Conservation (phyloP, 2,888 invertebrate species). For the Acanthosepion pharaonis region DNA sequence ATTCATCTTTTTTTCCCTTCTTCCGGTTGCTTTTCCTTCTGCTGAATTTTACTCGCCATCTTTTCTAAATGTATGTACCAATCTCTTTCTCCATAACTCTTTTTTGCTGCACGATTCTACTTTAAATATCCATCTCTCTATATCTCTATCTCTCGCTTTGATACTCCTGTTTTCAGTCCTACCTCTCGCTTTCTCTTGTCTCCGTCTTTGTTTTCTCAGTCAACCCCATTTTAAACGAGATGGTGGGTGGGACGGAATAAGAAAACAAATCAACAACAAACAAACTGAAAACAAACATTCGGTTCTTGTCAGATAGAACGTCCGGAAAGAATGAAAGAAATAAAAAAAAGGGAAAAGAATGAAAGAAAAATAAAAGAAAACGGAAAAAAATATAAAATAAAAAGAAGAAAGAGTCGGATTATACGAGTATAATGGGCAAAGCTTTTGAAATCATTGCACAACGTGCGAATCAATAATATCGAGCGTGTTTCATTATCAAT, state of each 20-base stretch:
- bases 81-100: too few relatives aligned
- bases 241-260: not conserved
- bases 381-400: not conserved
- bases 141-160: too few relatives aligned
- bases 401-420: conserved; percentile 47
- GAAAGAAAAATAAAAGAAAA: not conserved
- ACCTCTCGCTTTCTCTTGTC: not conserved
- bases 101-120: too few relatives aligned
- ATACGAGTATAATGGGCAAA: conserved; percentile 50
- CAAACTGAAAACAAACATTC: not conserved
- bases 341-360: not conserved
- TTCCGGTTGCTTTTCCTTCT: not conserved
- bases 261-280: not conserved
- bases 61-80: too few relatives aligned
- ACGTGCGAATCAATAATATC: conserved; percentile 49
- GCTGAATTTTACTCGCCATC: not conserved
- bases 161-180: not conserved
- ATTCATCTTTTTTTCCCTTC: not conserved
- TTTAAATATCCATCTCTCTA: too few relatives aligned
- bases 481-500: conserved; percentile 51
- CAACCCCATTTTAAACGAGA: not conserved
- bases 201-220: not conserved
- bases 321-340: not conserved
- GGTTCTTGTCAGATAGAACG: not conserved
- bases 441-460: conserved; percentile 52